Percentiles rank a stretch among this genome's conserved stretches.
phyloP scores from a whole-genome alignment of 2,797 vertebrate species.

The Epinephelus malabaricus region DNA sequence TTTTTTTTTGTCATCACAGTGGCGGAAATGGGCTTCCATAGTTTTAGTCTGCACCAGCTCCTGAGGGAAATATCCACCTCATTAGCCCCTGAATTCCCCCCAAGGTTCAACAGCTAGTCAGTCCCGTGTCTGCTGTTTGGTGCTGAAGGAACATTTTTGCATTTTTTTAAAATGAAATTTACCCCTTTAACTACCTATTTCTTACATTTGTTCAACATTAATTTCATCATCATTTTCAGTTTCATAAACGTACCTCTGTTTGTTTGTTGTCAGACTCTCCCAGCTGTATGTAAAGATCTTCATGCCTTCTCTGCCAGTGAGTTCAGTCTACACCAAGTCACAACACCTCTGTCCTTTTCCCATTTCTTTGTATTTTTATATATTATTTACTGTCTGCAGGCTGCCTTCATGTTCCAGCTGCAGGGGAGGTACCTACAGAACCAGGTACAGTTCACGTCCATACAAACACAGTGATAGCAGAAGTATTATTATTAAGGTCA shows the following conservation, averaged over 20 bases:
- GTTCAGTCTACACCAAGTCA: conserved; percentile 62
- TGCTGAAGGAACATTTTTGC: too few relatives aligned
- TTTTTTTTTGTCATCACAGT: too few relatives aligned
- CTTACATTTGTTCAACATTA: too few relatives aligned
- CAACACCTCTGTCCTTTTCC: not conserved
- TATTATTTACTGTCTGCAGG: conserved; percentile 49
- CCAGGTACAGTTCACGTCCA: conserved; percentile 60
- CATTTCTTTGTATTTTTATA: not conserved
- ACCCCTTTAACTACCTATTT: too few relatives aligned
- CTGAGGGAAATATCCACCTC: too few relatives aligned
- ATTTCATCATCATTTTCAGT: not conserved
- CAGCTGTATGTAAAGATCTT: conserved; percentile 67
- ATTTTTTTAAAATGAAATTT: too few relatives aligned
- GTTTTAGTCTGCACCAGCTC: too few relatives aligned
- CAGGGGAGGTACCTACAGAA: conserved; percentile 70
- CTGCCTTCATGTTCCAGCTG: conserved; percentile 74
- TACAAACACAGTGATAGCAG: not conserved
- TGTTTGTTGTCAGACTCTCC: conserved; percentile 1
- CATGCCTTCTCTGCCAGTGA: conserved; percentile 91
- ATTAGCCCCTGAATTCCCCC: too few relatives aligned
- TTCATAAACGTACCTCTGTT: not conserved
- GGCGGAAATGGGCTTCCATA: too few relatives aligned
- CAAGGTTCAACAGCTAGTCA: too few relatives aligned
- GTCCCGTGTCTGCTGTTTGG: too few relatives aligned
- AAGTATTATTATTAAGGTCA: not conserved